phyloP scores from a whole-genome alignment of 2,888 invertebrate species.

The Nipponacmea schrenckii region DNA sequence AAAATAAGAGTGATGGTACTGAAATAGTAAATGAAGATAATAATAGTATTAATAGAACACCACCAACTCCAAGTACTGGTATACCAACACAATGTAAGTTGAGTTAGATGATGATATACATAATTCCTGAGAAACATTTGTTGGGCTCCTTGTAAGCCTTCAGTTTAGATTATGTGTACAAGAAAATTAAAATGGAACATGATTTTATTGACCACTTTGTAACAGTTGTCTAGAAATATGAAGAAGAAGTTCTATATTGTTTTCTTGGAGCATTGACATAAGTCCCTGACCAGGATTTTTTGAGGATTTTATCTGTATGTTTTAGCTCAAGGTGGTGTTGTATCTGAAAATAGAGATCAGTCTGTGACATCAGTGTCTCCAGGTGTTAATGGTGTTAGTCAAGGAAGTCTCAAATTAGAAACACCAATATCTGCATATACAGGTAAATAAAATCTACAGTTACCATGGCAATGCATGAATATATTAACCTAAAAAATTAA shows the following conservation, averaged over 20 bases:
- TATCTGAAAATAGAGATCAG: constrained; percentile 50
- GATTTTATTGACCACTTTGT: too few relatives aligned
- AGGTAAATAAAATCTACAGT: constrained; percentile 30
- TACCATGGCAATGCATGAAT: not conserved
- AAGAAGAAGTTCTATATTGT: too few relatives aligned
- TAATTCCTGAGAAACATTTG: too few relatives aligned
- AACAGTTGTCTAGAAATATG: too few relatives aligned
- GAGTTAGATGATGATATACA: too few relatives aligned
- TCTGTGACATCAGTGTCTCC: constrained; percentile 48
- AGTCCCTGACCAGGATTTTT: too few relatives aligned
- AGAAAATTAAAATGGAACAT: too few relatives aligned
- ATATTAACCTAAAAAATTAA: not conserved
- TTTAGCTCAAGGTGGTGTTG: constrained; percentile 43
- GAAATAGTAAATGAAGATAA: constrained; percentile 40
- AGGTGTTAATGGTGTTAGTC: constrained; percentile 33
- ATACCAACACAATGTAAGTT: not conserved
- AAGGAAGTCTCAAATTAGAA: constrained; percentile 21
- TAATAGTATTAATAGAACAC: constrained; percentile 8
- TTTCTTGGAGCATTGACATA: too few relatives aligned
- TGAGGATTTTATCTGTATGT: not conserved
- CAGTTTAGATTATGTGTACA: too few relatives aligned
- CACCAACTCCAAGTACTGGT: constrained; percentile 1
- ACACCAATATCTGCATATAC: constrained; percentile 52
- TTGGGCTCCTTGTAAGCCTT: too few relatives aligned
- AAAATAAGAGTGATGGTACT: constrained; percentile 51